Evolutionary conservation across 2,888 invertebrate genomes (phyloP), one percentile per base, ranked within the genome.

Genomic region (Elysia crispata): DNA sequence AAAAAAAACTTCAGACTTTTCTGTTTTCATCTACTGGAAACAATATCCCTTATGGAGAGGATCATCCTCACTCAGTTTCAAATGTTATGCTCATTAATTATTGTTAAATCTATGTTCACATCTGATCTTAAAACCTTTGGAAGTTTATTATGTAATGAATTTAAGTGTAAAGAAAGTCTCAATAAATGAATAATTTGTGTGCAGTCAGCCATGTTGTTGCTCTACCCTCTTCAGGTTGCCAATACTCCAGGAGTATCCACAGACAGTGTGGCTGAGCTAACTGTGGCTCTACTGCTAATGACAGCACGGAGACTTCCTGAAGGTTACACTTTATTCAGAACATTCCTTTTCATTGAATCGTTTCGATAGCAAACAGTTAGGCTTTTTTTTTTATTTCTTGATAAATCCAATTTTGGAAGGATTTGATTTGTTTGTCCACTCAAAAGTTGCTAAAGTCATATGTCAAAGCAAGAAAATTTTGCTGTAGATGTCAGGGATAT

Each of bases 161-260:
- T 54, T 13, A 54, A 54, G 20, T 13, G 13, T 54, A 13, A 54
- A 54, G 20, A 54, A 13, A 15, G 54, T 13, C 20, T 15, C 20
- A 15, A 54, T 54, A 54, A 15, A 54, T 15, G 54, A 54, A 54
- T 54, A 15, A 54, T 20, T 15, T 54, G 54, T 54, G 54, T 15
- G 13, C 54, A 54, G 13, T 54, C 20, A 54, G 13, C 20, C 20
- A 15, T 54, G 20, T 20, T 54, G 54, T 54, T 54, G 13, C 13
- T 15, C 13, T 54, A 54, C 20, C 20, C 31, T 28, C 15, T 8
- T 28, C 66, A 80, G 81, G 81, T 98, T 67, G 97, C 98, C 0
- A 97, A 96, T 88, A 98, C 98, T 0, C 97, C 98, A 0, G 95
- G 96, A 88, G 96, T 97, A 0, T 93, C 98, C 20, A 91, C 92